Percentiles rank a stretch among this genome's conserved stretches.
Evolutionary conservation across 2,797 vertebrate species (phyloP).

Genomic region (Pipistrellus pygmaeus): DNA sequence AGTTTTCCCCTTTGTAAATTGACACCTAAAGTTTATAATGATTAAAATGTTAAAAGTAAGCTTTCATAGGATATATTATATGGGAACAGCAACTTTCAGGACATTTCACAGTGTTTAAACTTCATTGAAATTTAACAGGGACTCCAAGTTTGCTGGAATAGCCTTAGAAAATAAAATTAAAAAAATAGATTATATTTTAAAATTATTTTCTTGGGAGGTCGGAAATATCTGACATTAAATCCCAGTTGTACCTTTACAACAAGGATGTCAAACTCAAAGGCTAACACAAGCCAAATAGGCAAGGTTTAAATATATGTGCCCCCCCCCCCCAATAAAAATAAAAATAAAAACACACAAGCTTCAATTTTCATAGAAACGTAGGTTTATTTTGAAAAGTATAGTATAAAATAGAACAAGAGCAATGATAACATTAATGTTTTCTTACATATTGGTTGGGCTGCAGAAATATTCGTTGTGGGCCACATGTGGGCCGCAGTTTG

Average conservation of each 20-base stretch:
- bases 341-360: too few relatives aligned
- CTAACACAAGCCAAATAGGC: too few relatives aligned
- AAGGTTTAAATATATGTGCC: too few relatives aligned
- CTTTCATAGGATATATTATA: neutral
- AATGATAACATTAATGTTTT: too few relatives aligned
- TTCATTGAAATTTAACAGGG: neutral
- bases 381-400: too few relatives aligned
- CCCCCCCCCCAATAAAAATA: too few relatives aligned
- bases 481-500: too few relatives aligned
- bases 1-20: neutral
- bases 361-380: too few relatives aligned
- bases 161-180: neutral
- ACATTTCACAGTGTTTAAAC: neutral
- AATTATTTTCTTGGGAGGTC: neutral
- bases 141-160: neutral
- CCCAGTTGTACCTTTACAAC: neutral
- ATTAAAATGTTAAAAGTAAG: constrained; percentile 14
- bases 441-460: too few relatives aligned
- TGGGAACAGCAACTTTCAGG: neutral
- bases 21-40: neutral
- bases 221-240: constrained; percentile 14
- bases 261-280: too few relatives aligned
- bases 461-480: too few relatives aligned
- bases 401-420: too few relatives aligned
- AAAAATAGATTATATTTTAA: neutral